phyloP scores from a whole-genome alignment of 2,113 vertebrate genomes.

The Circaetus cinerascens region DNA sequence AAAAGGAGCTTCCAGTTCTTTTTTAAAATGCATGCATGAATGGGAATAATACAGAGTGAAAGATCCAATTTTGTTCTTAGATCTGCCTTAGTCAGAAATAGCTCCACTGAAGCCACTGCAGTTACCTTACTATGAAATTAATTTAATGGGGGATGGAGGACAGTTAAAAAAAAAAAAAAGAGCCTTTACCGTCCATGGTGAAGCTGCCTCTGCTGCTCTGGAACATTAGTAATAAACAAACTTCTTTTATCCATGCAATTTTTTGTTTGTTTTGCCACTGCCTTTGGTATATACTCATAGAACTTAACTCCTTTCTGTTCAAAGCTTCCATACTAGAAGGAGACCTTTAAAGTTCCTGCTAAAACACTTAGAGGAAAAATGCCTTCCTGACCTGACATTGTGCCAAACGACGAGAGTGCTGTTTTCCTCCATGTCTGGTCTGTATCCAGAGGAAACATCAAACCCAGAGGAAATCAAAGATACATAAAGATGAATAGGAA shows the following conservation, averaged over 20 bases:
- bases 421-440: background rate
- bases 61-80: background rate
- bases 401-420: background rate
- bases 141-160: background rate
- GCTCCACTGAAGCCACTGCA: background rate
- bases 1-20: background rate
- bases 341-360: background rate
- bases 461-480: background rate
- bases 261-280: background rate
- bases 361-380: background rate
- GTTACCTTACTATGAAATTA: background rate
- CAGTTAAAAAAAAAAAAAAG: background rate
- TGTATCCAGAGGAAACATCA: background rate
- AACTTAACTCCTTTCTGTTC: background rate
- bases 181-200: background rate
- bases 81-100: background rate
- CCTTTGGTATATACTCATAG: background rate
- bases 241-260: background rate
- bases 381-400: fast-evolving
- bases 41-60: background rate
- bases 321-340: background rate
- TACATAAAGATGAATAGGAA: background rate
- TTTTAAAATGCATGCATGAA: background rate
- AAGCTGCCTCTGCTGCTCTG: background rate
- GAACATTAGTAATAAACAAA: background rate